Evolutionary conservation across 2,113 vertebrate genomes (phyloP), one percentile per base, ranked within the genome.

Genomic region (Mirza zaza): DNA sequence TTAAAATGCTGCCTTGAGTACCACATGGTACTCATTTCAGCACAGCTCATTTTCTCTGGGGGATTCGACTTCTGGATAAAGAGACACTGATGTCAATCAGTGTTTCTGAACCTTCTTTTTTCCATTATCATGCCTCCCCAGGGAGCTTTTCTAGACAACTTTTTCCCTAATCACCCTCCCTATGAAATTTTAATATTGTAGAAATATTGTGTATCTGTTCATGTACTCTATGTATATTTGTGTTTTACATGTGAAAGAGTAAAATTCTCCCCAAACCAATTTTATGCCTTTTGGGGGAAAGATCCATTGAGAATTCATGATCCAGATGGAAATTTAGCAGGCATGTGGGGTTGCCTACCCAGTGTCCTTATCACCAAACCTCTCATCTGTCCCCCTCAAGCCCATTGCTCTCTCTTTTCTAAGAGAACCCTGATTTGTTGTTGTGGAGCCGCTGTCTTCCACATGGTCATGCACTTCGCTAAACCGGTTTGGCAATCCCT

Each of bases 311-410:
- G 21, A 84, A 39, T 50, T 5, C 21, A 14, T 13, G 39, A 15
- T 52, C 12, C 10, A 39, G 73, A 34, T 45, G 36, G 85, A 50
- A 45, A 68, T 25, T 27, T 11, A 39, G 29, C 36, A 82, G 32
- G n/a, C 27, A 0, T 2, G 7, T 3, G 15, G 55, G 55, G 59
- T 10, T n/a, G 42, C 21, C 52, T 17, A 0, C 10, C 36, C 14
- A 17, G 5, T 34, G 42, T 36, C 6, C 42, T 59, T 42, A 45
- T 21, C 4, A 0, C 29, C n/a, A 21, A 57, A 57, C 55, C 55
- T 57, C 5, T 21, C 55, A 8, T 20, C 55, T 57, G 63, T 79
- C 15, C 77, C 32, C 15, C 39, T 36, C 52, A 70, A 63, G 15
- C 14, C 52, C 5, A 2, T 27, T 75, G 55, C 27, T 6, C 75